Percentiles rank a stretch among this genome's conserved stretches.
phyloP scores from a whole-genome alignment of 1,140 invertebrate species.

The Plutomurus gul region DNA sequence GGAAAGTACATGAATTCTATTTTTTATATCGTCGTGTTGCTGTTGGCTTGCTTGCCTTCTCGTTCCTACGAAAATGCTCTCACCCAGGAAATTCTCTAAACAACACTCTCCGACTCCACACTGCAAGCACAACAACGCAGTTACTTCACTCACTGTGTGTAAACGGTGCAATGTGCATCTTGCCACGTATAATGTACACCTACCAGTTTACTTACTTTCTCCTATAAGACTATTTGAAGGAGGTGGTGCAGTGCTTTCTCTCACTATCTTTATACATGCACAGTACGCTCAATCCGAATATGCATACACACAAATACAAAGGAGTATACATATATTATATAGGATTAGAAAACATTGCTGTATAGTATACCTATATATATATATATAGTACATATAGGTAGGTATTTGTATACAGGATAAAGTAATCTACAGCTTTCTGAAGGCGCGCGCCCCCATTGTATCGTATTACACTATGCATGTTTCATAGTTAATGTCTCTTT shows the following conservation, averaged over 20 bases:
- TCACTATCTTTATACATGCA: too few species aligned
- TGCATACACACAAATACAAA: neutral
- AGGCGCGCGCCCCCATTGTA: neutral
- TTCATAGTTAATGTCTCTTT: slow-evolving; percentile 11
- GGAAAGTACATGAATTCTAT: slow-evolving; percentile 28
- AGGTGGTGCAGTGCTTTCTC: too few species aligned
- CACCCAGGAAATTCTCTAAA: neutral
- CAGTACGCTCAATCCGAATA: too few species aligned
- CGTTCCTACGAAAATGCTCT: neutral
- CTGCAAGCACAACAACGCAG: neutral
- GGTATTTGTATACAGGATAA: neutral
- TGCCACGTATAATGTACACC: neutral
- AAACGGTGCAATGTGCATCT: neutral
- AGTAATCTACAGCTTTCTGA: neutral
- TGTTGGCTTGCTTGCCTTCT: neutral
- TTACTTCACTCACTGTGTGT: neutral
- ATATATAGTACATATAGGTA: neutral
- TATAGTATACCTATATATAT: neutral
- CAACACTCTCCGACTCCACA: neutral
- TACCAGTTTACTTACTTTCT: neutral
- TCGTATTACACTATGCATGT: neutral
- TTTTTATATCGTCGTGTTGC: neutral
- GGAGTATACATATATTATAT: neutral
- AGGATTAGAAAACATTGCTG: neutral
- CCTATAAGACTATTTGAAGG: too few species aligned